A percentile compares a stretch with the other conserved stretches of the same genome.
Evolutionary conservation across 2,113 vertebrate genomes (phyloP).

Genomic region (Cyprichromis sp.): DNA sequence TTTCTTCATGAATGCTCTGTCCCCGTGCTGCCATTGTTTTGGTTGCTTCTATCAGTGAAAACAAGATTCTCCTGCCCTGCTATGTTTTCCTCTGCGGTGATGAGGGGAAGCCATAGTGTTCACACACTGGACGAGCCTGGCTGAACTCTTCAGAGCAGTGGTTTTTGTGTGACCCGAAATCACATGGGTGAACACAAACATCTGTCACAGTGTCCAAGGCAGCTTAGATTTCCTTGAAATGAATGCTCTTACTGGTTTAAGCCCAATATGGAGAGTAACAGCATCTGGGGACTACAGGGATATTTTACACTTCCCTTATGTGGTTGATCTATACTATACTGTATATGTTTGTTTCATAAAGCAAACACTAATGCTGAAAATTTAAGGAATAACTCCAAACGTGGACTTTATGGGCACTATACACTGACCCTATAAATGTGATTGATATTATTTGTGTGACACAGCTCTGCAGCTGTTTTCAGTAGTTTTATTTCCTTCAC

Average conservation of each 20-base stretch:
- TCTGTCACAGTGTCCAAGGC: not conserved
- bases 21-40: not conserved
- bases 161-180: slow-evolving; percentile 38
- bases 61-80: slow-evolving; percentile 2
- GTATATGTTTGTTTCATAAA: not conserved
- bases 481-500: not conserved
- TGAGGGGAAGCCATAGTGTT: slow-evolving; percentile 26
- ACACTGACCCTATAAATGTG: not conserved
- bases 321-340: not conserved
- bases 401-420: not conserved
- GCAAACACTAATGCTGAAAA: not conserved
- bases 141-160: not conserved
- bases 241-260: not conserved
- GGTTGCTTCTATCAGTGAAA: not conserved
- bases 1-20: not conserved
- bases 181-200: slow-evolving; percentile 27
- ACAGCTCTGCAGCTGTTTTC: not conserved
- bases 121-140: slow-evolving; percentile 17
- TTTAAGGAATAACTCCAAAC: not conserved
- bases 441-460: not conserved
- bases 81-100: slow-evolving; percentile 24
- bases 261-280: not conserved
- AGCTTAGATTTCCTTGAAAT: slow-evolving; percentile 11
- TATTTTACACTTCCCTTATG: not conserved
- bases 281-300: not conserved